Evolutionary conservation across 2,797 vertebrate species (phyloP), one percentile per base, ranked within the genome.

Genomic region (Iguana delicatissima): DNA sequence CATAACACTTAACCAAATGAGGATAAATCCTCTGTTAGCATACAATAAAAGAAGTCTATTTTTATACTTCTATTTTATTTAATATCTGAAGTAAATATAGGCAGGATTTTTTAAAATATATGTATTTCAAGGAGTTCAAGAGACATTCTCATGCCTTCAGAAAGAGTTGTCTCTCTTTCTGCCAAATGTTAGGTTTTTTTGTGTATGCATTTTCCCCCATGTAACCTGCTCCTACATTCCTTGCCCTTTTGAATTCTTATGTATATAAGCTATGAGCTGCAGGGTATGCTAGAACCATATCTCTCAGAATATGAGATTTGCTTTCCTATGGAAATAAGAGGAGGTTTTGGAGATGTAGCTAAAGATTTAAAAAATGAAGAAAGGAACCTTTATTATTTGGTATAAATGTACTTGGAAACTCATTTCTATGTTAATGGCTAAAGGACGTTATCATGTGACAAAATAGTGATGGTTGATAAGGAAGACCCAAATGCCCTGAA

Each of bases 51-150:
- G 73, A 57, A 20, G 6, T 26, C 62, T 80, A 69, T 88, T 87
- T 87, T 80, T 67, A 87, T 35, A 79, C 10, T 50, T 80, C 74
- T n/a, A 79, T 80, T 74, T 55, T 76, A 62, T 69, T n/a, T 57
- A 72, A 83, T 74, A 52, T 83, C 18, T 83, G 69, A 59, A 89
- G 55, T 46, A 83, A 16, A 12, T 29, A 29, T 69, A 26, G 50
- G 50, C 59, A 46, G 69, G 6, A 12, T 26, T 46, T 13, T 73
- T 46, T 29, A 16, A 79, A n/a, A 55, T 55, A 55, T 52, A 57
- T 50, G 29, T 80, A 52, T 52, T 29, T 24, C 14, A 5, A 89
- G 4, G 52, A 16, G 14, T 89, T 81, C 26, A 86, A 80, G n/a
- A 38, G 38, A 18, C 35, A 18, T 10, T 81, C 22, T 73, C 57